These are phyloP conservation scores for Fukomys damarensis DNA, from an alignment of 2,113 vertebrate genomes.

Conservation along the genomic window DNA sequence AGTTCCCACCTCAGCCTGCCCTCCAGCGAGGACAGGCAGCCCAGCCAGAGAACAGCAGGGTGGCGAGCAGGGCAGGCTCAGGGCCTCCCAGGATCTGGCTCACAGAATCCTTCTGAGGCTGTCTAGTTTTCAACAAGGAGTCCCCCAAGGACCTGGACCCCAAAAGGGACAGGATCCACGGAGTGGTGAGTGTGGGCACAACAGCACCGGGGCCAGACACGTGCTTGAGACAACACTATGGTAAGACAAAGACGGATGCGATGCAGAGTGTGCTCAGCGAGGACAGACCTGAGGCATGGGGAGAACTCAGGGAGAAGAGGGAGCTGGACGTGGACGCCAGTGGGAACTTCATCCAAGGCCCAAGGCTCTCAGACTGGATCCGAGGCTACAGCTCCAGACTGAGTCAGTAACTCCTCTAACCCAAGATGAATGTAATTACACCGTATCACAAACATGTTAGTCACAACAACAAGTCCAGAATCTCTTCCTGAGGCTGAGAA, in stretches of 20 bases:
- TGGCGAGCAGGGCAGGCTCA: background rate
- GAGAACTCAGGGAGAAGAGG: background rate
- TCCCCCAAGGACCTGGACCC: background rate
- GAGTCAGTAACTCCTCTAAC: background rate
- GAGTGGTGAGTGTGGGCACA: background rate
- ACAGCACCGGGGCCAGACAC: background rate
- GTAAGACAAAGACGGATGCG: background rate
- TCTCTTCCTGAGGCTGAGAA: background rate
- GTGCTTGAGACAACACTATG: background rate
- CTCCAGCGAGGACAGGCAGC: background rate
- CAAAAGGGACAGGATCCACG: background rate
- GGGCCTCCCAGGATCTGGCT: background rate
- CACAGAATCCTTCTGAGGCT: background rate
- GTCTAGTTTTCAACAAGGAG: background rate
- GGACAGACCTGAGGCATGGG: background rate
- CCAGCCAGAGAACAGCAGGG: background rate
- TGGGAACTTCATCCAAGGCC: background rate
- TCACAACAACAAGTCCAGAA: background rate
- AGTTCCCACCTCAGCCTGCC: conserved; percentile 35
- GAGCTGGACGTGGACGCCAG: background rate
- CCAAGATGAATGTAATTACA: background rate
- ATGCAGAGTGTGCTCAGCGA: background rate
- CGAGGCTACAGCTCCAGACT: background rate
- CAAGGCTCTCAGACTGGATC: background rate
- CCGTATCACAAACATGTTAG: background rate